Conservation (phyloP, 2,113 vertebrate genomes). For the Amphiprion ocellaris region DNA sequence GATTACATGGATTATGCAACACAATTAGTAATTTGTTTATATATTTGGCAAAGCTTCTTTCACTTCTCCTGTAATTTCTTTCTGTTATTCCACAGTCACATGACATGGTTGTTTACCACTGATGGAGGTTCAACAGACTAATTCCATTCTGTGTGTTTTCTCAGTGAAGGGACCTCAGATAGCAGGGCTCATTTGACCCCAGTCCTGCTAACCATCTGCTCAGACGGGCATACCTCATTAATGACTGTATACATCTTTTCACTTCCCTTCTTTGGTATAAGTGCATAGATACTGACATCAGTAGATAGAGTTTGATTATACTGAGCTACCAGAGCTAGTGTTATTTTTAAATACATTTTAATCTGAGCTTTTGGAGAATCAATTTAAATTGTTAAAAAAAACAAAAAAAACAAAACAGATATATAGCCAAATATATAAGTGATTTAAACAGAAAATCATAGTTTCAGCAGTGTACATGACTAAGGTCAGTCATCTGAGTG, state of each 20-base stretch:
- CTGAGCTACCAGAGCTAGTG: too few relatives aligned
- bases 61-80: not conserved
- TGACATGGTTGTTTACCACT: conserved; percentile 2
- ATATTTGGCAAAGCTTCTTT: not conserved
- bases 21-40: not conserved
- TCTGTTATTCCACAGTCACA: not conserved
- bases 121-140: not conserved
- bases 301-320: too few relatives aligned
- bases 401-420: not conserved
- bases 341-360: too few relatives aligned
- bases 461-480: not conserved
- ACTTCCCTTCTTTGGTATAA: not conserved
- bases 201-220: conserved; percentile 34
- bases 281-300: too few relatives aligned
- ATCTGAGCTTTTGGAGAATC: too few relatives aligned
- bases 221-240: not conserved
- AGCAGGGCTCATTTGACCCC: conserved; percentile 33
- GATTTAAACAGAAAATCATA: too few relatives aligned
- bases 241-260: conserved; percentile 1
- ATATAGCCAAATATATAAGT: too few relatives aligned
- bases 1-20: too few relatives aligned
- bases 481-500: conserved; percentile 12
- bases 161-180: conserved; percentile 10
- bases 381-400: too few relatives aligned
- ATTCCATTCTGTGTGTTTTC: conserved; percentile 14